These are phyloP conservation scores for Petrosia ficiformis DNA, from an alignment of 37 sponge, comb jelly and placozoan genomes.

Conservation along the genomic window DNA sequence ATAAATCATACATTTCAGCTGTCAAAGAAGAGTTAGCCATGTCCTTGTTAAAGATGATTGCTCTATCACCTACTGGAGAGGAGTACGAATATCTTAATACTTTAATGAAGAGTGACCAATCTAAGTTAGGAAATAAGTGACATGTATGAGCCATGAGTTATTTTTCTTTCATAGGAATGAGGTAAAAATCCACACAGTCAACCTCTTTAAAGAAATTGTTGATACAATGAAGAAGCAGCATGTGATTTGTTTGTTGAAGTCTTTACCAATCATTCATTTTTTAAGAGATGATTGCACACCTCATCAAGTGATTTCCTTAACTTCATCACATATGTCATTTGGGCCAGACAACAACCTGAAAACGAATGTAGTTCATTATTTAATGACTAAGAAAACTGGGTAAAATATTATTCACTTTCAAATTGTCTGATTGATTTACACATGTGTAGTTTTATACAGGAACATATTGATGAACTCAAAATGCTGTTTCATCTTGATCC, in stretches of 20 bases:
- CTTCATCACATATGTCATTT: not conserved
- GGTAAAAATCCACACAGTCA: too few species aligned
- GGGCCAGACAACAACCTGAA: not conserved
- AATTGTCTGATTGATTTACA: too few species aligned
- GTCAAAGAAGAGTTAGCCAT: too few species aligned
- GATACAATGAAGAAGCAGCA: not conserved
- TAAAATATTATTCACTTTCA: too few species aligned
- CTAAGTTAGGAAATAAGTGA: too few species aligned
- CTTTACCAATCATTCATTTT: not conserved
- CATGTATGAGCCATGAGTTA: too few species aligned
- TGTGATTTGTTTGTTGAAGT: not conserved
- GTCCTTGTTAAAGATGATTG: too few species aligned
- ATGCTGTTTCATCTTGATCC: constrained; percentile 21
- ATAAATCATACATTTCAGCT: too few species aligned
- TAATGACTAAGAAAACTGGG: not conserved
- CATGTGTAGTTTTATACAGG: not conserved
- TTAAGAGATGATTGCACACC: not conserved
- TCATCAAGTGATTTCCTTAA: not conserved
- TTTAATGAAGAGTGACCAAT: too few species aligned
- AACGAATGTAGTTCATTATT: not conserved
- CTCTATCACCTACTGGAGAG: too few species aligned
- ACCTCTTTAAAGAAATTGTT: not conserved
- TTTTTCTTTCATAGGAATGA: too few species aligned
- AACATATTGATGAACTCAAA: not conserved
- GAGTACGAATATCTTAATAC: too few species aligned